Conservation (phyloP, 92 coral and sea anemone genomes). For the Pocillopora meandrina region DNA sequence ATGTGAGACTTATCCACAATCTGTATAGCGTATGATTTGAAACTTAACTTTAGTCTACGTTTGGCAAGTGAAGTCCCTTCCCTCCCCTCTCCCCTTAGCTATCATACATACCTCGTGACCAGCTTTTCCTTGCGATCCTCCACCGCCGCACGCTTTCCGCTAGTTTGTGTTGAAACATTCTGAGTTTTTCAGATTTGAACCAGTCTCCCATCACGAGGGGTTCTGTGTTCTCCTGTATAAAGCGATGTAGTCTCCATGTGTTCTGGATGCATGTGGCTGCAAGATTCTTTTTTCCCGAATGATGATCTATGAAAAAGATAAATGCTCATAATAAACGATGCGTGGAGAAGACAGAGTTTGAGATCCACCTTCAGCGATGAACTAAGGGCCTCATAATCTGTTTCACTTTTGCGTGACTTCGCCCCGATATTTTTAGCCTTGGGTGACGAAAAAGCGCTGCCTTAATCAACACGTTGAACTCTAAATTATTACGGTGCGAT, state of each 20-base stretch:
- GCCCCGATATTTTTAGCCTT: not conserved
- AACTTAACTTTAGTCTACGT: too few species aligned
- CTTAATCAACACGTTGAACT: too few species aligned
- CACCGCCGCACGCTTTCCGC: slow-evolving; percentile 64
- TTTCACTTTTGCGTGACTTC: too few species aligned
- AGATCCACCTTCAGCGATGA: too few species aligned
- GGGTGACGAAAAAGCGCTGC: not conserved
- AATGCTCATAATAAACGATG: not conserved
- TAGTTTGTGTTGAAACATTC: slow-evolving; percentile 62
- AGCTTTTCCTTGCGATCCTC: slow-evolving; percentile 69
- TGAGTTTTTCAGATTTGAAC: slow-evolving; percentile 62
- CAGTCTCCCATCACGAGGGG: slow-evolving; percentile 72
- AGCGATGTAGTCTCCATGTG: slow-evolving; percentile 81
- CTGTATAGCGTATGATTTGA: too few species aligned
- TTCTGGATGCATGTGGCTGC: slow-evolving; percentile 93
- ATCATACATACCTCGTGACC: slow-evolving; percentile 74
- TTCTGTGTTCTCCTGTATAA: slow-evolving; percentile 64
- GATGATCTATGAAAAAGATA: slow-evolving; percentile 55
- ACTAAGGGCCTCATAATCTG: too few species aligned
- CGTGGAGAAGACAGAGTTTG: not conserved
- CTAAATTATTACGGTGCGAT: too few species aligned
- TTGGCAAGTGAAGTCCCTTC: not conserved
- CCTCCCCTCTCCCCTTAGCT: not conserved
- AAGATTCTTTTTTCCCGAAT: slow-evolving; percentile 49
- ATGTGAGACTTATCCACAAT: too few species aligned